Evolutionary conservation across 2,113 vertebrate genomes (phyloP).

Genomic region (Oryctolagus cuniculus): DNA sequence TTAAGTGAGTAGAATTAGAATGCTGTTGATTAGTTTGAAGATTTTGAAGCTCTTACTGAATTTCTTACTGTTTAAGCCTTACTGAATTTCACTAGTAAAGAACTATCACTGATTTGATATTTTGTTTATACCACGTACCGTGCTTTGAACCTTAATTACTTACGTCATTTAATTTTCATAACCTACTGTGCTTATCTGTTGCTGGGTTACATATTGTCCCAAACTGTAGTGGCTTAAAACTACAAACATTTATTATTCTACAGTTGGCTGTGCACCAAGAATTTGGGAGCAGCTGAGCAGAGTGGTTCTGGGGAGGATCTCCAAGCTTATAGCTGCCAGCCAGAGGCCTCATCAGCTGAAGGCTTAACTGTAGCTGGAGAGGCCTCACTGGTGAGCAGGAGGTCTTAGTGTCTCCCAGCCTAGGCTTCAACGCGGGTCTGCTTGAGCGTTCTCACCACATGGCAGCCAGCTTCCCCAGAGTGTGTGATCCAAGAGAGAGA

Average conservation of each 20-base stretch:
- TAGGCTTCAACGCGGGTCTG: background rate
- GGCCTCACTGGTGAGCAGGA: background rate
- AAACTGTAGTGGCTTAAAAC: conserved; percentile 23
- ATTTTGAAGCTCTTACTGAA: conserved; percentile 14
- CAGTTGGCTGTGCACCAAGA: conserved; percentile 32
- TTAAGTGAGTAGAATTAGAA: conserved; percentile 9
- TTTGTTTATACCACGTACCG: background rate
- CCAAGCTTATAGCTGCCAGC: background rate
- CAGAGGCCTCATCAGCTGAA: background rate
- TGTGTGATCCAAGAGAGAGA: background rate
- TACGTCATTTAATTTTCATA: conserved; percentile 29
- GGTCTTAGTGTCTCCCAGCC: background rate
- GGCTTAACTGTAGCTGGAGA: background rate
- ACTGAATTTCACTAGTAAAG: conserved; percentile 36
- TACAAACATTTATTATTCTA: conserved; percentile 20
- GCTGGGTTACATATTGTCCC: conserved; percentile 4
- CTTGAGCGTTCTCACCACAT: background rate
- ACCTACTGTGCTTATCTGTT: conserved; percentile 16
- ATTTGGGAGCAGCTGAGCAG: conserved; percentile 12
- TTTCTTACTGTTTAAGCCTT: background rate
- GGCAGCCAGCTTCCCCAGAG: background rate
- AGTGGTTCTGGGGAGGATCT: background rate
- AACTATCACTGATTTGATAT: background rate
- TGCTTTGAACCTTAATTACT: conserved; percentile 1
- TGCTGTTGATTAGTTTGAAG: conserved; percentile 13